Conservation (phyloP, 2,113 vertebrate genomes). For the Strix uralensis region DNA sequence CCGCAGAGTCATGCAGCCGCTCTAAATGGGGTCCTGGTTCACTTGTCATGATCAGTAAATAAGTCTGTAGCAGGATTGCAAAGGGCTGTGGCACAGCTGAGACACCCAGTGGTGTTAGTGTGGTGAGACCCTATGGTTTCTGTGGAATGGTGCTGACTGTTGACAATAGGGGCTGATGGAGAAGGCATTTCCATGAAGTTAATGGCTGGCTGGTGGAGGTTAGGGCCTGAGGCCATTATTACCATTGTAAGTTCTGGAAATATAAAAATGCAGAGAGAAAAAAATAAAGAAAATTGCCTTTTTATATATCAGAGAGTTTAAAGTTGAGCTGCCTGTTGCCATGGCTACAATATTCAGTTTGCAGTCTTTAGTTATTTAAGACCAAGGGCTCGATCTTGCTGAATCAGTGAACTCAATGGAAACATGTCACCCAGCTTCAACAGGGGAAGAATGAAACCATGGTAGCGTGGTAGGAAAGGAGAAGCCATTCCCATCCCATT, state of each 20-base stretch:
- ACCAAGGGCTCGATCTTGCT: slow-evolving; percentile 56
- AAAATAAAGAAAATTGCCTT: slow-evolving; percentile 68
- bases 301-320: slow-evolving; percentile 65
- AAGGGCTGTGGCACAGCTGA: slow-evolving; percentile 19
- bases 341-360: slow-evolving; percentile 69
- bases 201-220: slow-evolving; percentile 65
- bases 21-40: background rate
- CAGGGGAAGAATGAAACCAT: background rate
- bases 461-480: background rate
- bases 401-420: slow-evolving; percentile 54
- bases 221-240: slow-evolving; percentile 62
- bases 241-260: slow-evolving; percentile 67
- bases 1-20: slow-evolving; percentile 44
- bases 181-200: slow-evolving; percentile 61
- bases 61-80: background rate
- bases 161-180: slow-evolving; percentile 59
- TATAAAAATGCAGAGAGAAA: slow-evolving; percentile 64
- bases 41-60: slow-evolving; percentile 4
- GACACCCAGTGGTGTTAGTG: slow-evolving; percentile 22
- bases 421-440: background rate
- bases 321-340: slow-evolving; percentile 69
- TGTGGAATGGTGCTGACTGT: slow-evolving; percentile 48
- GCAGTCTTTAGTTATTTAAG: slow-evolving; percentile 62
- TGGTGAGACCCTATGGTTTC: slow-evolving; percentile 21
- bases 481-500: background rate